Evolutionary conservation across 2,797 vertebrate species (phyloP), one percentile per base, ranked within the genome.

Genomic region (Macropodus opercularis): DNA sequence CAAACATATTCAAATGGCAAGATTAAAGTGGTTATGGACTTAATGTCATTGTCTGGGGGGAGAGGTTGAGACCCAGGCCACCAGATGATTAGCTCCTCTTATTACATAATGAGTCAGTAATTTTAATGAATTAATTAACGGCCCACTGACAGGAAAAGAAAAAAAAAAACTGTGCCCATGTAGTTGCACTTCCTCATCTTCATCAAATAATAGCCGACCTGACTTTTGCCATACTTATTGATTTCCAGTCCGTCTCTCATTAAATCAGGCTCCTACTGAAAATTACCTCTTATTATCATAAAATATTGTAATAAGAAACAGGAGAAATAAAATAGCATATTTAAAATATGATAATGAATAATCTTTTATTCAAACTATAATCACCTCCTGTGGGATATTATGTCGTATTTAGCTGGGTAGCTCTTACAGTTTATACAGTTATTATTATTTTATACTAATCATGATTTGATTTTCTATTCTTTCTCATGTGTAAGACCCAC

Each of bases 71-170:
- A 73, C 83, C 50, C 26, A 6, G 78, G 81, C 69, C 70, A 65
- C 58, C 57, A 53, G 65, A 85, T 79, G 82, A 90, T 90, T 84
- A 89, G 83, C 72, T 81, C 61, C 71, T 40, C 74, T 74, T 79
- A 86, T 89, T 88, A 88, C 75, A 84, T 86, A 88, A 89, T 79
- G 72, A 85, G 79, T 77, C 81, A 76, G 77, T 83, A 51, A 89
- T 84, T 85, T 82, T 64, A 80, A 81, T 77, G 32, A 86, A 84
- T 85, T 83, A 80, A 87, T 88, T 85, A 85, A 75, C 46, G 71
- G 41, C 32, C n/a, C 35, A 18, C 46, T 76, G 70, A 85, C 80
- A 75, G 71, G 59, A 67, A 35, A 19, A 34, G 29, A 6, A 8
- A 27, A 55, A 60, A n/a, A 67, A 52, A 42, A 24, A 8, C 5